These are phyloP conservation scores for Probaryconus sp. DNA, from an alignment of 1,140 invertebrate genomes.

Conservation along the genomic window DNA sequence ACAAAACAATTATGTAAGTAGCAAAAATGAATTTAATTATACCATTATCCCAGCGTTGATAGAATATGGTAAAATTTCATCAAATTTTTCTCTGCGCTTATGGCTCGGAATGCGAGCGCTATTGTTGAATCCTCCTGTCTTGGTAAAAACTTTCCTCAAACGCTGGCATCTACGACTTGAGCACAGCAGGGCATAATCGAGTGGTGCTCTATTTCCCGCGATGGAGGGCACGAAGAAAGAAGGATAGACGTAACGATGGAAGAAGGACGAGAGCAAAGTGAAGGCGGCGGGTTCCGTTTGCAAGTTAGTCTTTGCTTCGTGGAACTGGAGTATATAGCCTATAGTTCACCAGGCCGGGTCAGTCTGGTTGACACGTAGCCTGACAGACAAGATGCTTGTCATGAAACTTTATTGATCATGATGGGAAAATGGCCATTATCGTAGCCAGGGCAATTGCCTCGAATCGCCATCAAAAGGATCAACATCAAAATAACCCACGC, in stretches of 20 bases:
- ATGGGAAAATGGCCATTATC: conserved; percentile 57
- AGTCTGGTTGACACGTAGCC: conserved; percentile 57
- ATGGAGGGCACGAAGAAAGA: conserved; percentile 41
- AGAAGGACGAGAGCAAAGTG: conserved; percentile 54
- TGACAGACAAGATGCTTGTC: conserved; percentile 66
- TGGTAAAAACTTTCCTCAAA: conserved; percentile 14
- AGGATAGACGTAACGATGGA: conserved; percentile 46
- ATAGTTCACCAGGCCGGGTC: conserved; percentile 74
- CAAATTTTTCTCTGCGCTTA: too few species aligned
- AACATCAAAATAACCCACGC: conserved; percentile 7
- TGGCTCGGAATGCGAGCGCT: conserved; percentile 26
- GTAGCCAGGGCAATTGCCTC: conserved; percentile 37
- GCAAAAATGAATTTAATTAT: too few species aligned
- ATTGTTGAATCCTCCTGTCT: conserved; percentile 17
- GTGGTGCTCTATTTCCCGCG: conserved; percentile 72
- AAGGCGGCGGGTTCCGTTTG: conserved; percentile 67
- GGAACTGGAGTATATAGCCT: conserved; percentile 64
- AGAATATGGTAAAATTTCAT: too few species aligned
- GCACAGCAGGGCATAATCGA: conserved; percentile 67
- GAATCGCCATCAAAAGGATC: conserved; percentile 9
- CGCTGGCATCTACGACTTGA: conserved; percentile 54
- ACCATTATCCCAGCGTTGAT: too few species aligned
- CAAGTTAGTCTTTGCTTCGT: conserved; percentile 63
- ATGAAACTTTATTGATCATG: conserved; percentile 63
- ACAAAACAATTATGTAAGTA: too few species aligned